These are phyloP conservation scores for Gambusia holbrooki DNA, from an alignment of 2,113 vertebrate genomes.

Conservation along the genomic window DNA sequence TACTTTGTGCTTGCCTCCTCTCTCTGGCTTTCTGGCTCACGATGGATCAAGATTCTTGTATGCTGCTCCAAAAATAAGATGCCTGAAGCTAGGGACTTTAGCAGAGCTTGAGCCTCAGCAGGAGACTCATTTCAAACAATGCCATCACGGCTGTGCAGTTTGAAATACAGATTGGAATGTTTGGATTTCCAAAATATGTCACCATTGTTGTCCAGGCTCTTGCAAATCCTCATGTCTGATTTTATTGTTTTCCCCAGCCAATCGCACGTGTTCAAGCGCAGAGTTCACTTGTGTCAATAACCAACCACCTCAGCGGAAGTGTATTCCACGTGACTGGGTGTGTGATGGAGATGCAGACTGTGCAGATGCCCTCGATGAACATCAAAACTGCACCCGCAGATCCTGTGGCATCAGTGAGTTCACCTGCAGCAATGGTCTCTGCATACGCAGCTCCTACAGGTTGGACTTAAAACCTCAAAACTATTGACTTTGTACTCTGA, in stretches of 20 bases:
- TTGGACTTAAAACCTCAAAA: slow-evolving; percentile 50
- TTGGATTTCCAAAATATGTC: slow-evolving; percentile 42
- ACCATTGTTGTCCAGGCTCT: slow-evolving; percentile 17
- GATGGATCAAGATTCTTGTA: slow-evolving; percentile 68
- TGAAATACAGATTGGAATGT: slow-evolving; percentile 66
- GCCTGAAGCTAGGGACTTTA: slow-evolving; percentile 62
- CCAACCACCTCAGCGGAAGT: slow-evolving; percentile 84
- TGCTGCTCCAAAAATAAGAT: slow-evolving; percentile 66
- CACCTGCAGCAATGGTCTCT: slow-evolving; percentile 90
- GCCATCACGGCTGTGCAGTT: slow-evolving; percentile 39
- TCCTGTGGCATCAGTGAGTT: slow-evolving; percentile 88
- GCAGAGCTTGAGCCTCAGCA: slow-evolving; percentile 44
- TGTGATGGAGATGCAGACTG: slow-evolving; percentile 98
- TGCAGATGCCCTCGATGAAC: slow-evolving; percentile 88
- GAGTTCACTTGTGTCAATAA: slow-evolving; percentile 91
- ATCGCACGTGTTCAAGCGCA: slow-evolving; percentile 83
- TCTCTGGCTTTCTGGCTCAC: slow-evolving; percentile 66
- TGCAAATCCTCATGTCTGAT: slow-evolving; percentile 15
- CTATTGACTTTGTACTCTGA: neutral
- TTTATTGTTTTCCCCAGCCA: slow-evolving; percentile 72
- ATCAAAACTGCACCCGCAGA: slow-evolving; percentile 91
- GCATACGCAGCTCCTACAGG: slow-evolving; percentile 89
- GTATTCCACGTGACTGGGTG: slow-evolving; percentile 91
- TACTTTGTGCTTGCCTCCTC: slow-evolving; percentile 76
- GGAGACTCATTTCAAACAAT: slow-evolving; percentile 66